phyloP scores from a whole-genome alignment of 2,113 vertebrate species.

The Melanocharis versteri region DNA sequence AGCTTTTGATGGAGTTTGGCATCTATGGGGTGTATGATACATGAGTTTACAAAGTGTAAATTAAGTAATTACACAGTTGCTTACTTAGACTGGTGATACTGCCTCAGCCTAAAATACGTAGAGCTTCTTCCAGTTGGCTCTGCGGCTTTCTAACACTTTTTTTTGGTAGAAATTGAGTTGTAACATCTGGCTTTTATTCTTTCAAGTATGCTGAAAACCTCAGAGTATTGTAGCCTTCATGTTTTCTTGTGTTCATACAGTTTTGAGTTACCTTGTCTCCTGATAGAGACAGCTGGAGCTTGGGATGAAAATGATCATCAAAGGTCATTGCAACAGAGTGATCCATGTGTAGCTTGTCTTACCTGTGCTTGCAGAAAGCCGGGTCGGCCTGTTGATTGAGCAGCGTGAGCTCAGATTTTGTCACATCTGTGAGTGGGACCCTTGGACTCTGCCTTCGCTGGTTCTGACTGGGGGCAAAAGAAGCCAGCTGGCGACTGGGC shows the following conservation, averaged over 20 bases:
- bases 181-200: neutral
- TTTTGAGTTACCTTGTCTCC: neutral
- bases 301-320: neutral
- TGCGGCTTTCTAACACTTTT: neutral
- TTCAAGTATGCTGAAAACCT: neutral
- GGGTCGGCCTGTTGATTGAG: neutral
- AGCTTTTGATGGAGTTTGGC: neutral
- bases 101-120: neutral
- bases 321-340: neutral
- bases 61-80: neutral
- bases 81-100: neutral
- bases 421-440: neutral
- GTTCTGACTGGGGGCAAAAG: accelerated
- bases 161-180: neutral
- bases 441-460: neutral
- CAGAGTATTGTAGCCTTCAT: neutral
- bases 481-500: neutral
- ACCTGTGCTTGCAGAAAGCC: neutral
- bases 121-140: neutral
- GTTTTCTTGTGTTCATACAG: neutral
- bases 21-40: neutral
- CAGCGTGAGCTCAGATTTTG: accelerated
- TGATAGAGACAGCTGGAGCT: neutral
- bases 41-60: neutral
- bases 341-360: neutral